Base-by-base conservation (phyloP, 1,140 invertebrate species). In the Monomorium pharaonis region DNA sequence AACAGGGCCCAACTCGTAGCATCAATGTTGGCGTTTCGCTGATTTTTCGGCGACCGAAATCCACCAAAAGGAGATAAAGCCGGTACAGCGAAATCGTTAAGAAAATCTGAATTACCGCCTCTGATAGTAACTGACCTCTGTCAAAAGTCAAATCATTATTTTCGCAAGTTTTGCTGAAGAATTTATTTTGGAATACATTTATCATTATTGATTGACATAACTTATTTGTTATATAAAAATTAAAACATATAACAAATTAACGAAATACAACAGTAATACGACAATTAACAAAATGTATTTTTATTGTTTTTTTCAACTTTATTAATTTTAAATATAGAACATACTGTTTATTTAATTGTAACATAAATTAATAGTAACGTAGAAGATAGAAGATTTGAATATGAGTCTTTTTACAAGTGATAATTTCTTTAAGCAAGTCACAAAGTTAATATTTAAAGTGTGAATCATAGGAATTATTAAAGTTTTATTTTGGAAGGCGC, bases 31-130 rank as follows among this genome's bases (percentile, higher is more conserved):
- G 92, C 49, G 92, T 84, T 84, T 93, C 92, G 69, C 91, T 91
- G 47, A 92, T 88, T 76, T 88, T 92, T 78, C 93, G 92, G 12
- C 88, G 84, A 33, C 94, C 94, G 37, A 95, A 72, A 84, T 95
- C 93, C 85, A 94, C 85, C 84, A 95, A 76, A 33, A 94, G 83
- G 14, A 93, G 91, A 91, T 92, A 95, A 33, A 95, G 91, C 33
- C 94, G 93, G 89, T 95, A 95, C n/a, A 95, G 86, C 1, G 92
- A 89, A 89, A 94, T 94, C 89, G 92, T 94, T 51, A 95, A 75
- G 16, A 89, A 92, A 54, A 94, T 92, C 91, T 95, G 94, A 76
- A 91, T 95, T 58, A 95, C 47, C 24, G 92, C 92, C 70, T 95
- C 94, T 16, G 94, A 92, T 77, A 95, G 84, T 75, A 95, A 86